Percentiles rank a stretch among this genome's conserved stretches.
phyloP scores from a whole-genome alignment of 2,888 invertebrate genomes.

The Choreutis nemorana region DNA sequence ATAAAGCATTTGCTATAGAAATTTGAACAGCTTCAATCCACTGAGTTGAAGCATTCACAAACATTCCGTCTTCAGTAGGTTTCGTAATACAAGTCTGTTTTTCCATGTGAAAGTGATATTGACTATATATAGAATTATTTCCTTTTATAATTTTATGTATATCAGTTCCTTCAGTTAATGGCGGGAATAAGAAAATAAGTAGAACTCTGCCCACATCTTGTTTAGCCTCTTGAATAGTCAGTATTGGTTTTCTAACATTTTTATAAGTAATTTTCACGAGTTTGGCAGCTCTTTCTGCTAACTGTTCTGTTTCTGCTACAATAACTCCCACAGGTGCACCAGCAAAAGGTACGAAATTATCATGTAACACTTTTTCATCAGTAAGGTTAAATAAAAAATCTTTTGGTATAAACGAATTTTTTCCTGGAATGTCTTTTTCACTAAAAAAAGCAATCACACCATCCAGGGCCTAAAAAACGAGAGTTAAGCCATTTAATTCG shows the following conservation, averaged over 20 bases:
- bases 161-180: no score
- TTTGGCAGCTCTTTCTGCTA: constrained; percentile 65
- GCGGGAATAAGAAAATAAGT: no score
- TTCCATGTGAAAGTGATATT: constrained; percentile 80
- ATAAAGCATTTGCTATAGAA: constrained; percentile 60
- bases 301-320: constrained; percentile 63
- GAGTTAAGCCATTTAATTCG: no score
- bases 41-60: constrained; percentile 68
- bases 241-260: constrained; percentile 22
- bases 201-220: constrained; percentile 2
- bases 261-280: constrained; percentile 53
- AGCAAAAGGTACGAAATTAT: constrained; percentile 55
- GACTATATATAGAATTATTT: constrained; percentile 55
- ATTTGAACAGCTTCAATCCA: constrained; percentile 65
- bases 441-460: constrained; percentile 72
- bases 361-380: constrained; percentile 43
- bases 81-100: constrained; percentile 68
- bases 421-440: constrained; percentile 73
- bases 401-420: constrained; percentile 54
- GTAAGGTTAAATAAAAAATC: constrained; percentile 22
- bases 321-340: constrained; percentile 76
- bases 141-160: constrained; percentile 60
- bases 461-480: constrained; percentile 50
- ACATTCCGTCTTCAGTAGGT: constrained; percentile 75
- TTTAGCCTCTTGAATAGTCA: constrained; percentile 26